Conservation (phyloP, 2,888 invertebrate genomes). For the Caenorhabditis afra region DNA sequence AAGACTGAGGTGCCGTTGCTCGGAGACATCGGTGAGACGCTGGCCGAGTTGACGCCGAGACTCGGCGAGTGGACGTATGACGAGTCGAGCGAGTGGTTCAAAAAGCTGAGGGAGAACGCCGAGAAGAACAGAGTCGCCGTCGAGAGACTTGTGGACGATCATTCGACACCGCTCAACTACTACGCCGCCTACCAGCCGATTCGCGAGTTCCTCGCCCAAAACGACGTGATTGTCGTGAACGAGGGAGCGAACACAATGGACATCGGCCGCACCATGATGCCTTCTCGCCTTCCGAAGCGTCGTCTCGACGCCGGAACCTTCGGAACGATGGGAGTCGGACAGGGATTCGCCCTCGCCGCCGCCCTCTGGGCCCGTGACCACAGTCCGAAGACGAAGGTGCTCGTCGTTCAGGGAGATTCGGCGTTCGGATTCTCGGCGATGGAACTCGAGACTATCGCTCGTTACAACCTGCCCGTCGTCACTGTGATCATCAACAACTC, state of each 20-base stretch:
- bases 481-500: conserved; percentile 95
- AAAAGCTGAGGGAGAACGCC: conserved; percentile 64
- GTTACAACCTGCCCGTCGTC: conserved; percentile 91
- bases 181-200: conserved; percentile 90
- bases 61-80: conserved; percentile 69
- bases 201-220: conserved; percentile 69
- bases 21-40: conserved; percentile 84
- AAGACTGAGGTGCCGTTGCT: conserved; percentile 88
- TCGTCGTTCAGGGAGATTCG: conserved; percentile 96
- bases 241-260: conserved; percentile 99
- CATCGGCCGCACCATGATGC: conserved; percentile 86
- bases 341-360: conserved; percentile 85
- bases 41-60: conserved; percentile 61
- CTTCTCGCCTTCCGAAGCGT: conserved; percentile 65
- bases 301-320: conserved; percentile 93
- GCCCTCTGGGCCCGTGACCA: conserved; percentile 91
- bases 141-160: conserved; percentile 86
- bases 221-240: conserved; percentile 90
- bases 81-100: conserved; percentile 68
- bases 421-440: conserved; percentile 98
- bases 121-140: conserved; percentile 71
- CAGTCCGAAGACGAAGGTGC: conserved; percentile 87
- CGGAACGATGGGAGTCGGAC: conserved; percentile 82
- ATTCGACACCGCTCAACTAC: conserved; percentile 90
- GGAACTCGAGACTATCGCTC: conserved; percentile 96